phyloP scores from a whole-genome alignment of 2,888 invertebrate genomes.

The Caenorhabditis sp. region DNA sequence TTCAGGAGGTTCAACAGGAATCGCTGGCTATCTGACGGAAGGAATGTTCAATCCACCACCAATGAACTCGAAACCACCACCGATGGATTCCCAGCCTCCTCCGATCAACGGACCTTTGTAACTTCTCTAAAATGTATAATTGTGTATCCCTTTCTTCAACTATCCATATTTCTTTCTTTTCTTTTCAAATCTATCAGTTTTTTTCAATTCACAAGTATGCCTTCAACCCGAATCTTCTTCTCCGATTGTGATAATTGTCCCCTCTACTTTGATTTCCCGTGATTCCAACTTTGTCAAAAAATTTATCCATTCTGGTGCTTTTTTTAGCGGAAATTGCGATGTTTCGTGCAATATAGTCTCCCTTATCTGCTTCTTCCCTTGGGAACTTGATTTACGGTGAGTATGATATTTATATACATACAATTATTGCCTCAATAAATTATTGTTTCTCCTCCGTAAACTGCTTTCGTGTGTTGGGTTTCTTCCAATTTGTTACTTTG shows the following conservation, averaged over 20 bases:
- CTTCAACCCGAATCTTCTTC: constrained; percentile 22
- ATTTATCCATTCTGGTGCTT: constrained; percentile 17
- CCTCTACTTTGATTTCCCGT: constrained; percentile 43
- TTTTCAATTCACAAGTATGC: constrained; percentile 6
- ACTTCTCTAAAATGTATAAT: constrained; percentile 41
- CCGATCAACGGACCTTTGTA: constrained; percentile 19
- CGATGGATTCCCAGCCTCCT: constrained; percentile 39
- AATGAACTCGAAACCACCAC: constrained; percentile 65
- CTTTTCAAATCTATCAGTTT: neutral
- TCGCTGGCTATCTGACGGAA: constrained; percentile 80
- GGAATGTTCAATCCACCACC: constrained; percentile 76
- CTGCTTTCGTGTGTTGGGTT: neutral
- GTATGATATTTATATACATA: constrained; percentile 1
- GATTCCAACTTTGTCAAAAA: constrained; percentile 32
- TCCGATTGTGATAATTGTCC: constrained; percentile 12
- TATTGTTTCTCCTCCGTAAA: constrained; percentile 3
- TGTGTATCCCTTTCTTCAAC: constrained; percentile 12
- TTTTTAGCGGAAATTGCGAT: constrained; percentile 10
- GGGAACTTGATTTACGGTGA: constrained; percentile 24
- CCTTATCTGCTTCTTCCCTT: constrained; percentile 4
- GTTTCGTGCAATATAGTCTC: constrained; percentile 3
- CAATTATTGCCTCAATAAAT: constrained; percentile 26
- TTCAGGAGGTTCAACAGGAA: constrained; percentile 70
- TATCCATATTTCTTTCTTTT: constrained; percentile 15
- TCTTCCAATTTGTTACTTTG: neutral